phyloP scores from a whole-genome alignment of 1,140 invertebrate species.

The Apocrypta bakeri region DNA sequence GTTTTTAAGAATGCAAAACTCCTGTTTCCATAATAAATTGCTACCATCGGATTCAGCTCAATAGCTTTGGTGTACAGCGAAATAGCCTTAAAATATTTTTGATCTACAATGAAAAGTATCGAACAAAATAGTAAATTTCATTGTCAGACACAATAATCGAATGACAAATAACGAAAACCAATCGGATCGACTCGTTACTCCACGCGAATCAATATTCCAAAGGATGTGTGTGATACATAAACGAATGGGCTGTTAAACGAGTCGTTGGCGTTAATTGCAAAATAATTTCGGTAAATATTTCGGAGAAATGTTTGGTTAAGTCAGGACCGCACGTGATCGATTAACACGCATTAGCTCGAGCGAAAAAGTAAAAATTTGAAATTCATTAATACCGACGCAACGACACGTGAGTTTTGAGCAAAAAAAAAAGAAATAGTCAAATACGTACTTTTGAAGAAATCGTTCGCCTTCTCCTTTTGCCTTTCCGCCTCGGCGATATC shows the following conservation, averaged over 20 bases:
- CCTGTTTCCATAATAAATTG: conserved; percentile 94
- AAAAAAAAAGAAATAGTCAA: conserved; percentile 22
- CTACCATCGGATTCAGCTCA: conserved; percentile 86
- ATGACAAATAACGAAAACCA: no score
- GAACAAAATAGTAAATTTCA: no score
- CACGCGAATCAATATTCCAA: background rate
- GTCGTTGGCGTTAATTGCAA: conserved; percentile 42
- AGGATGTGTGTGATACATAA: background rate
- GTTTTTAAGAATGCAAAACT: conserved; percentile 95
- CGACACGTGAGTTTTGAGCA: background rate
- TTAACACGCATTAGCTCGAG: background rate
- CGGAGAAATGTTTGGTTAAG: conserved; percentile 63
- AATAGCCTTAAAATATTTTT: conserved; percentile 92
- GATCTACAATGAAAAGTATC: conserved; percentile 82
- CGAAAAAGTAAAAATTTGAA: conserved; percentile 3
- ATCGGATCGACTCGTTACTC: background rate
- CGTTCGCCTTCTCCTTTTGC: conserved; percentile 89
- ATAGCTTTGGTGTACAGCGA: conserved; percentile 94
- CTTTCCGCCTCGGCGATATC: conserved; percentile 79
- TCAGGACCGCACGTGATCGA: conserved; percentile 61
- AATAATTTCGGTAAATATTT: conserved; percentile 57
- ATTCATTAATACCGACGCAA: conserved; percentile 1
- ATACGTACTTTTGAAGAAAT: conserved; percentile 90
- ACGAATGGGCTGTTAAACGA: background rate
- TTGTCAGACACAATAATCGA: no score